These are phyloP conservation scores for Dione vanillae DNA, from an alignment of 2,888 invertebrate genomes.

Conservation along the genomic window DNA sequence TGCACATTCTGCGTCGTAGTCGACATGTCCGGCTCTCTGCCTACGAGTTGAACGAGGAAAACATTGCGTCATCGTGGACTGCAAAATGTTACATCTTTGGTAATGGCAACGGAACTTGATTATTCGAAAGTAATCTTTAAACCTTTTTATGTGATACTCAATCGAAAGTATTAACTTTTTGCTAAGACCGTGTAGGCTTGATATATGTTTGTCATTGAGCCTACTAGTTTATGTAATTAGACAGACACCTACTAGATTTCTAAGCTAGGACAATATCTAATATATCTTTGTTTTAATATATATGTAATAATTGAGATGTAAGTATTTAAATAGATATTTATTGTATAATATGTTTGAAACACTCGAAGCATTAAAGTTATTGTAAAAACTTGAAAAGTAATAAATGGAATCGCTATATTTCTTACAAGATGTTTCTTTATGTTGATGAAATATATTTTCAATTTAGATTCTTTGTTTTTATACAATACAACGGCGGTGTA, in stretches of 20 bases:
- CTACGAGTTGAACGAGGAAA: slow-evolving; percentile 69
- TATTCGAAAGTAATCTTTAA: slow-evolving; percentile 28
- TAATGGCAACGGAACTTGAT: slow-evolving; percentile 43
- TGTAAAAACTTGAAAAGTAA: too few relatives aligned
- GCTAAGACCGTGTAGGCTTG: slow-evolving; percentile 20
- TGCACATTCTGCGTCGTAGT: slow-evolving; percentile 70
- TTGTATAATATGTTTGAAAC: not conserved
- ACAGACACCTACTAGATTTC: slow-evolving; percentile 38
- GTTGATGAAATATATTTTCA: too few relatives aligned
- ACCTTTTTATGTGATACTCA: slow-evolving; percentile 20
- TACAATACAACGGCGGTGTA: too few relatives aligned
- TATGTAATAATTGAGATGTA: not conserved
- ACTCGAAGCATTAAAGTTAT: not conserved
- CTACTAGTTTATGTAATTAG: slow-evolving; percentile 43
- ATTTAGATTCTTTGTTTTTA: too few relatives aligned
- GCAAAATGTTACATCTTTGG: slow-evolving; percentile 42
- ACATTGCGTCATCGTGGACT: slow-evolving; percentile 74
- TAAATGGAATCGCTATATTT: too few relatives aligned
- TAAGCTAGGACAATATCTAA: not conserved
- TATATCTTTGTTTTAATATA: slow-evolving; percentile 2
- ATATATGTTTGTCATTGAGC: slow-evolving; percentile 38
- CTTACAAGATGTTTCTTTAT: too few relatives aligned
- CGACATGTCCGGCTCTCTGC: slow-evolving; percentile 74
- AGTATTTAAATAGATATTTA: not conserved
- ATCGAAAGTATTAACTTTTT: slow-evolving; percentile 24